These are phyloP conservation scores for Candoia aspera DNA, from an alignment of 2,113 vertebrate species.

Conservation along the genomic window DNA sequence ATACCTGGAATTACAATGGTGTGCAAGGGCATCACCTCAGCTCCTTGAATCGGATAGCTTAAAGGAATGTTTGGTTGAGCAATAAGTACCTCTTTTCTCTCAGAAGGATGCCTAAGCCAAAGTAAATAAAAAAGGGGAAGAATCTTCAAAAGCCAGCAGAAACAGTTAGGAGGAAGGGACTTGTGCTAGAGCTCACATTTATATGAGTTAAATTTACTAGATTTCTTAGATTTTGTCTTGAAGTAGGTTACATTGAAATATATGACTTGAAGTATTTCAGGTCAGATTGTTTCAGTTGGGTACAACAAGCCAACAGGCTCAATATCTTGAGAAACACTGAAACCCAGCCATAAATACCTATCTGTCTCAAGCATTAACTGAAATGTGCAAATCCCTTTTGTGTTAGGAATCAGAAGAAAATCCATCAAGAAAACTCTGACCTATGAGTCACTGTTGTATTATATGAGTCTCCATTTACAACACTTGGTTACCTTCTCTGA, in stretches of 20 bases:
- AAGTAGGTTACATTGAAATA: neutral
- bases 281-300: neutral
- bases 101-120: neutral
- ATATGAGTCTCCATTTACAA: neutral
- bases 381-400: neutral
- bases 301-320: neutral
- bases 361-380: neutral
- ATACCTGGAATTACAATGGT: constrained; percentile 33
- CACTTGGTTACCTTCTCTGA: neutral
- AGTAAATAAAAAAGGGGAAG: neutral
- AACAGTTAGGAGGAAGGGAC: neutral
- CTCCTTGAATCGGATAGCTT: constrained; percentile 22
- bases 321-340: neutral
- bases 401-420: neutral
- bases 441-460: neutral
- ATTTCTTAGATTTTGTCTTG: neutral
- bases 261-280: neutral
- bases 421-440: neutral
- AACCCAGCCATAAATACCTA: neutral
- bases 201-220: too few relatives aligned
- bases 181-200: neutral
- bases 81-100: constrained; percentile 5
- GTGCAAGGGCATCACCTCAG: constrained; percentile 29
- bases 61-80: constrained; percentile 24
- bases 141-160: neutral